Base-by-base conservation (phyloP, 2,797 vertebrate species). In the Phaenicophaeus curvirostris region DNA sequence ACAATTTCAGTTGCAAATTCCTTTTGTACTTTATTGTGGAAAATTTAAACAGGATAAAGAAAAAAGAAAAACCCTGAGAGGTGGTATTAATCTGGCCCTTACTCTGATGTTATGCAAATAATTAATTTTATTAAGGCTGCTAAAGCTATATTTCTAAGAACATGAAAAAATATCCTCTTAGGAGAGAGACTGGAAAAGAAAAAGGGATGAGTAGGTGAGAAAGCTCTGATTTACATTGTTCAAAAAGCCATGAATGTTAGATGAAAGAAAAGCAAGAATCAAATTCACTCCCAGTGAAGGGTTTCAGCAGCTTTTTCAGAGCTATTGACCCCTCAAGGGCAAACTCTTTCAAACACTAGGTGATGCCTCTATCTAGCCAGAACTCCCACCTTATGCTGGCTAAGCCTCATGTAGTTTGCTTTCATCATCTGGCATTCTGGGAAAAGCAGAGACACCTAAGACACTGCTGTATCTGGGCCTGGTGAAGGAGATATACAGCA, bases 201-300 rank as follows among this genome's bases (percentile, higher is more conserved):
- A 87, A 85, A 89, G 53, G 37, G 63, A 84, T 63, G 75, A 42
- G 53, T 55, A 96, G 85, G 74, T 93, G 86, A 95, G 92, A 85
- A 92, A 93, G 80, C 77, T 86, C 63, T 95, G 93, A 90, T 76
- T 65, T 63, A 76, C 53, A 28, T 82, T 57, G 82, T 63, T 95
- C 59, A 66, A 75, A 93, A 75, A 75, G 46, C 69, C 25, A 18
- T 63, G 79, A 95, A 78, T 39, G 58, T 55, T 57, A 94, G 72
- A 95, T 94, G 89, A 95, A 95, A 94, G 92, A 87, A 72, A 48
- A 87, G 25, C 65, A 65, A 81, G 79, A 92, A 89, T 72, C 46
- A 78, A 89, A 87, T 24, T 85, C 90, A 58, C 37, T 83, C 65
- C 79, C 73, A 80, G 58, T 39, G 61, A 87, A 84, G 72, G 65